A percentile compares a stretch with the other conserved stretches of the same genome.
Conservation (phyloP, 1,140 invertebrate genomes). For the Pseudomyrmex cubaensis region DNA sequence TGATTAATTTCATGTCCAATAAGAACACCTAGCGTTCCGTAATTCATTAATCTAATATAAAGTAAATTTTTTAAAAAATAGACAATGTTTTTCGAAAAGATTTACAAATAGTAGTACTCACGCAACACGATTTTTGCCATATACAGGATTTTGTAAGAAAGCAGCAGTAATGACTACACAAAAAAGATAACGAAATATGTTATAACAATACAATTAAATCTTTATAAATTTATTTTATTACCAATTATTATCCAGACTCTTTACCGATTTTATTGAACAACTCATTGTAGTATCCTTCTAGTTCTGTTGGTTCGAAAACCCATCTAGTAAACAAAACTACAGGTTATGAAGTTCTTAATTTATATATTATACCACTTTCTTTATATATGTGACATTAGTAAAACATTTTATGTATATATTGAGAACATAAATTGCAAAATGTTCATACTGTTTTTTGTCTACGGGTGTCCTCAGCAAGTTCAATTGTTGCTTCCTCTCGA, state of each 20-base stretch:
- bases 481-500: too few species aligned
- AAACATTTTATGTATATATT: too few species aligned
- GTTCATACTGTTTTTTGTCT: too few species aligned
- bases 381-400: too few species aligned
- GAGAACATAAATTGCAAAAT: too few species aligned
- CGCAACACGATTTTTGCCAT: background rate
- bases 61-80: background rate
- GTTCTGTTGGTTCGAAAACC: too few species aligned
- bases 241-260: too few species aligned
- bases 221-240: background rate
- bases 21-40: background rate
- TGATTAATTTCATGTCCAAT: conserved; percentile 22
- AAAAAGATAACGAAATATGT: background rate
- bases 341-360: too few species aligned
- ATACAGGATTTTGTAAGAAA: conserved; percentile 9
- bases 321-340: too few species aligned
- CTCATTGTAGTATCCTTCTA: background rate
- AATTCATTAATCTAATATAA: background rate
- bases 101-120: background rate
- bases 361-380: too few species aligned
- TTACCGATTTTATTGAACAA: background rate
- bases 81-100: background rate
- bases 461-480: too few species aligned
- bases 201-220: background rate
- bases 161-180: conserved; percentile 31